Base-by-base conservation (phyloP, 1,140 invertebrate species). In the Chironomus tepperi region DNA sequence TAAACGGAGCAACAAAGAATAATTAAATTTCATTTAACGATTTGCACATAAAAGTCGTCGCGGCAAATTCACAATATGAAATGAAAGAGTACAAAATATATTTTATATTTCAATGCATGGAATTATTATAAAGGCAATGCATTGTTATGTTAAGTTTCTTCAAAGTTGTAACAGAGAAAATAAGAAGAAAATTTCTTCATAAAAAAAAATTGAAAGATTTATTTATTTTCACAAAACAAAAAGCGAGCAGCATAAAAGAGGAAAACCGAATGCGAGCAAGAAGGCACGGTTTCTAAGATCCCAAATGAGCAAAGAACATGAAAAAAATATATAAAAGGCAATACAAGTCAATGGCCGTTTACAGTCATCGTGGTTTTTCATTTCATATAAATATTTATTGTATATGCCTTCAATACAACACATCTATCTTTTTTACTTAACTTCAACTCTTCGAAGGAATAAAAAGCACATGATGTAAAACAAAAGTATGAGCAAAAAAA, bases 351-450 rank as follows among this genome's bases (percentile, higher is more conserved):
- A 70, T 70, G 65, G 16, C 65, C 65, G 65, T 70, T 70, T 70
- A 70, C 16, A 70, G 65, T 70, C 65, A 18, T 16, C 65, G 65
- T 70, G 65, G 65, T 70, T 70, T n/a, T 70, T 70, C 19, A 19
- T 70, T 70, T 70, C 65, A 70, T 18, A 70, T 57, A 57, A 57
- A 57, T 57, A 70, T 70, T 70, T 70, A 19, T 70, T 70, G 16
- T 21, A 8, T 67, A 67, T 67, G 16, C 64, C 18, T 57, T 67
- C 64, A 67, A 19, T 67, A 16, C 16, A 70, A 19, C 18, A 16
- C 18, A n/a, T n/a, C 47, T 57, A n/a, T 57, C 47, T 57, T 15
- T n/a, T 57, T 57, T n/a, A 57, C 47, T 57, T n/a, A 57, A 34
- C 24, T n/a, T 57, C 47, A 57, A 57, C 10, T 57, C 47, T 57